Evolutionary conservation across 2,113 vertebrate species (phyloP).

Genomic region (Kryptolebias marmoratus): DNA sequence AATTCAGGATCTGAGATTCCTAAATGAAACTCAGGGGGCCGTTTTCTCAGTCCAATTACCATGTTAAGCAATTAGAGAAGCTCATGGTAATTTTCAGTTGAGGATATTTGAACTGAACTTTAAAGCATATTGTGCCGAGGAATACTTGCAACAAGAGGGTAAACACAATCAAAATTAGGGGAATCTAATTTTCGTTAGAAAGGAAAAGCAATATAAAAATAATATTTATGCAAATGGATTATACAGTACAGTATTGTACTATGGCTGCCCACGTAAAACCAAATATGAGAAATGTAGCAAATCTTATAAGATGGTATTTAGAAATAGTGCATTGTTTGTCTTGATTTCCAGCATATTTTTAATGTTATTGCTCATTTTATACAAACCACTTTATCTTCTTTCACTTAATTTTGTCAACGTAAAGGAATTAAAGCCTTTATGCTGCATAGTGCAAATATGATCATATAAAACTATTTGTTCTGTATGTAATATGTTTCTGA

Average conservation of each 20-base stretch:
- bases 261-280: constrained; percentile 22
- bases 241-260: neutral
- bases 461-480: constrained; percentile 1
- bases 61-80: constrained; percentile 78
- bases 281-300: constrained; percentile 16
- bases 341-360: neutral
- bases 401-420: constrained; percentile 31
- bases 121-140: constrained; percentile 45
- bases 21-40: constrained; percentile 71
- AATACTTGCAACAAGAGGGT: constrained; percentile 22
- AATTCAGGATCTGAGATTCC: constrained; percentile 76
- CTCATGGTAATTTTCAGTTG: constrained; percentile 61
- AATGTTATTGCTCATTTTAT: neutral
- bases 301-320: constrained; percentile 7
- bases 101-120: constrained; percentile 60
- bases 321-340: neutral
- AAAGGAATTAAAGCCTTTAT: constrained; percentile 24
- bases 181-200: constrained; percentile 21
- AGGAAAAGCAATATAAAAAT: constrained; percentile 11
- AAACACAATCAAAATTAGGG: constrained; percentile 27
- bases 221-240: constrained; percentile 25
- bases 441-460: constrained; percentile 23
- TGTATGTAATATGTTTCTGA: too few species aligned
- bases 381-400: constrained; percentile 24
- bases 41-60: constrained; percentile 80